These are phyloP conservation scores for Pachypsylla venusta DNA, from an alignment of 1,140 invertebrate genomes.

Conservation along the genomic window DNA sequence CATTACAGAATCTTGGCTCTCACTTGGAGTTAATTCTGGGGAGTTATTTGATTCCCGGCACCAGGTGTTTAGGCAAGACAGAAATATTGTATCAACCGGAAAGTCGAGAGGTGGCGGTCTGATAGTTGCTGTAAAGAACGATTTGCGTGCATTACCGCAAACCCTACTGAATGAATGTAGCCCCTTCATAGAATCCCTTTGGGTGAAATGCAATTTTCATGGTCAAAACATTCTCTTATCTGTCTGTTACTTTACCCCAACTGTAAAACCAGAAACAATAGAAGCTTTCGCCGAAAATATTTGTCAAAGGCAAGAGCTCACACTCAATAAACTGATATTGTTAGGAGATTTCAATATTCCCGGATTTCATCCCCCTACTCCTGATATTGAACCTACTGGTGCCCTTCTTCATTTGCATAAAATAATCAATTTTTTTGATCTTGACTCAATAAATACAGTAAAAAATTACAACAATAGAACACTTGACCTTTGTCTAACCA, in stretches of 20 bases:
- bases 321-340: not conserved
- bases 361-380: not conserved
- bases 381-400: not conserved
- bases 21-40: not conserved
- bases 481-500: not conserved
- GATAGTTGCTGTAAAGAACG: not conserved
- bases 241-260: not conserved
- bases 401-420: not conserved
- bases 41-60: not conserved
- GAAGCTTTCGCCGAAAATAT: not conserved
- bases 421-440: not conserved
- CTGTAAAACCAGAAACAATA: not conserved
- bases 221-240: not conserved
- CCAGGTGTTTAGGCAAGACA: not conserved
- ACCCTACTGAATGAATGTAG: not conserved
- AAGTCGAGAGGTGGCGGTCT: not conserved
- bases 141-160: not conserved
- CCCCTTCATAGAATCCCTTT: not conserved
- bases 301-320: not conserved
- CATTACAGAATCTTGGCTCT: slow-evolving; percentile 8
- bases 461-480: not conserved
- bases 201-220: not conserved
- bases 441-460: not conserved
- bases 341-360: not conserved
- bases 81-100: not conserved